Evolutionary conservation across 92 coral and sea anemone species (phyloP), one percentile per base, ranked within the genome.

Genomic region (Umimayanthus kanabou): DNA sequence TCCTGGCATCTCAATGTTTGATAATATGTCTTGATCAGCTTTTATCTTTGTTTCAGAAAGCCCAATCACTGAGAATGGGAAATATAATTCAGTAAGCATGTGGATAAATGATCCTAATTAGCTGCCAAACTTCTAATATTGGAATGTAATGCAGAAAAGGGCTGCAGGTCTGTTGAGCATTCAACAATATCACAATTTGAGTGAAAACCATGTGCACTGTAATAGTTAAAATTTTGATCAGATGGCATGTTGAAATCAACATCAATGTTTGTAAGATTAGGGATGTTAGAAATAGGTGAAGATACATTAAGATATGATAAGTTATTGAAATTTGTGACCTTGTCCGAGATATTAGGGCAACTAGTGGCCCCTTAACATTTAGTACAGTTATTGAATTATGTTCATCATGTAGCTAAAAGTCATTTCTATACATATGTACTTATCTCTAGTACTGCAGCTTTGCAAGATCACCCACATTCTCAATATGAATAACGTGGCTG

Each of bases 101-200:
- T 33, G 37, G 37, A 33, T 33, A 33, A 33, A 33, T 0, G 37
- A 33, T 33, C 37, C 0, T 33, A 33, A 33, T 33, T 33, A 33
- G 37, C 37, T 33, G 37, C 37, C 37, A 33, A 2, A 33, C 37
- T 33, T 33, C 0, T 33, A 33, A 33, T 33, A 33, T 0, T 33
- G 61, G 80, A 88, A 29, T 86, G 89, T 53, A 76, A n/a, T 14
- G 89, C 84, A 49, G 89, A 87, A n/a, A 87, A 76, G 2, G 89
- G 33, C 40, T 75, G 70, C 29, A 64, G 18, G 8, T 37, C 77
- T 10, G 58, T 14, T 14, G 64, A 84, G 40, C 88, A 84, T 71
- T 70, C 88, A 18, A 15, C 40, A 10, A 89, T 89, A 42, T 92
- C 83, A 61, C 45, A 37, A 76, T 57, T 89, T 9, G 43, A 55